phyloP scores from a whole-genome alignment of 2,113 vertebrate species.

The Apus apus region DNA sequence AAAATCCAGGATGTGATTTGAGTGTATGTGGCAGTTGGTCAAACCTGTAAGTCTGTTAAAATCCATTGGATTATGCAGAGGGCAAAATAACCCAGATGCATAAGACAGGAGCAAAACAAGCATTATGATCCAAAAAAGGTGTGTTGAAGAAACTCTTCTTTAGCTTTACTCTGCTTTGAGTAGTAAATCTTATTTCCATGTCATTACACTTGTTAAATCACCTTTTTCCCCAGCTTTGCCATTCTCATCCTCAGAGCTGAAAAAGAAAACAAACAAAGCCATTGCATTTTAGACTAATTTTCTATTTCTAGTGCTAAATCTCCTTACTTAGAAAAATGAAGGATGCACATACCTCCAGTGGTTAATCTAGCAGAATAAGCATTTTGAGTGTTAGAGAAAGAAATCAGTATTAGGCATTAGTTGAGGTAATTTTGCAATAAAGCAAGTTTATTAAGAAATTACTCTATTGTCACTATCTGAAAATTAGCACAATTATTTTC shows the following conservation, averaged over 20 bases:
- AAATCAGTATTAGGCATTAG: conserved; percentile 71
- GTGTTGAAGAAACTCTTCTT: conserved; percentile 50
- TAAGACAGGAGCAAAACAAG: conserved; percentile 33
- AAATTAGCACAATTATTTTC: not conserved
- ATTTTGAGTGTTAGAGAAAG: conserved; percentile 72
- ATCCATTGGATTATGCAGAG: not conserved
- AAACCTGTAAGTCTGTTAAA: not conserved
- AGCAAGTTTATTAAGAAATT: conserved; percentile 1
- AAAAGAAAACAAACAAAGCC: conserved; percentile 55
- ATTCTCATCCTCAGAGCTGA: conserved; percentile 86
- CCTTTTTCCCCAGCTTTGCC: conserved; percentile 85
- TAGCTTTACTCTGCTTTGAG: conserved; percentile 59
- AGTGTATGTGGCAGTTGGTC: not conserved
- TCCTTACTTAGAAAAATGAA: conserved; percentile 57
- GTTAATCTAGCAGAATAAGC: conserved; percentile 72
- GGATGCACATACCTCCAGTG: conserved; percentile 71
- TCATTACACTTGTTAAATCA: conserved; percentile 71
- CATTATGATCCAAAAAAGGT: conserved; percentile 42
- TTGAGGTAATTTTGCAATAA: conserved; percentile 56
- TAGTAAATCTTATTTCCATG: not conserved
- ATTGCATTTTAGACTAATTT: not conserved
- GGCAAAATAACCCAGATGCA: not conserved
- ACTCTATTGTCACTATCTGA: not conserved
- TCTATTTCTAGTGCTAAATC: conserved; percentile 10
- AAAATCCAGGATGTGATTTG: not conserved